A percentile compares a stretch with the other conserved stretches of the same genome.
Evolutionary conservation across 1,140 invertebrate species (phyloP).

Genomic region (Camponotus pennsylvanicus): DNA sequence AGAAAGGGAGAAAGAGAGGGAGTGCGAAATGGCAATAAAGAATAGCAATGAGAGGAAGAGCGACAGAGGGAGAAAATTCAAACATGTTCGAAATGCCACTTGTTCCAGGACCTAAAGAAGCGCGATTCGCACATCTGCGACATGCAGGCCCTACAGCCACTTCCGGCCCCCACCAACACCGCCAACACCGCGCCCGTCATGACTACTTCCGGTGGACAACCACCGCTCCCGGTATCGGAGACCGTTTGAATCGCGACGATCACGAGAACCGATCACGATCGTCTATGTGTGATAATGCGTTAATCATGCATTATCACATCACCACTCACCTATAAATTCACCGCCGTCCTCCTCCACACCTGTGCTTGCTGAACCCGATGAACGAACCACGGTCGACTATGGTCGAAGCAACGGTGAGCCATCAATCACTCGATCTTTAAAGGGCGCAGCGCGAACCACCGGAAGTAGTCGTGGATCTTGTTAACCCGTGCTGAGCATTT

Average conservation of each 20-base stretch:
- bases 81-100: conserved; percentile 84
- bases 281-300: conserved; percentile 68
- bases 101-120: conserved; percentile 86
- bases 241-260: conserved; percentile 82
- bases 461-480: conserved; percentile 59
- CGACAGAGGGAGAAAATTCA: conserved; percentile 75
- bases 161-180: conserved; percentile 83
- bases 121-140: conserved; percentile 86
- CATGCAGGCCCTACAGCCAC: conserved; percentile 86
- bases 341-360: conserved; percentile 77
- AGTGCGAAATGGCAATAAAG: conserved; percentile 41
- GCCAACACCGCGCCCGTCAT: conserved; percentile 82
- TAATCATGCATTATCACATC: conserved; percentile 72
- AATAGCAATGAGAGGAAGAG: conserved; percentile 38
- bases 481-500: neutral
- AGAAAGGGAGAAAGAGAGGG: neutral
- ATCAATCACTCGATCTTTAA: conserved; percentile 69
- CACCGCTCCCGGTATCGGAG: conserved; percentile 84
- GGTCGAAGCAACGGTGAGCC: conserved; percentile 84
- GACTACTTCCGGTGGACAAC: conserved; percentile 84
- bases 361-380: conserved; percentile 76
- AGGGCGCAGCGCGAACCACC: conserved; percentile 17
- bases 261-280: conserved; percentile 73
- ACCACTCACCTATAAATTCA: conserved; percentile 71
- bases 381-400: conserved; percentile 78